These are phyloP conservation scores for Sebastes elongatus DNA, from an alignment of 2,797 vertebrate species.

Conservation along the genomic window DNA sequence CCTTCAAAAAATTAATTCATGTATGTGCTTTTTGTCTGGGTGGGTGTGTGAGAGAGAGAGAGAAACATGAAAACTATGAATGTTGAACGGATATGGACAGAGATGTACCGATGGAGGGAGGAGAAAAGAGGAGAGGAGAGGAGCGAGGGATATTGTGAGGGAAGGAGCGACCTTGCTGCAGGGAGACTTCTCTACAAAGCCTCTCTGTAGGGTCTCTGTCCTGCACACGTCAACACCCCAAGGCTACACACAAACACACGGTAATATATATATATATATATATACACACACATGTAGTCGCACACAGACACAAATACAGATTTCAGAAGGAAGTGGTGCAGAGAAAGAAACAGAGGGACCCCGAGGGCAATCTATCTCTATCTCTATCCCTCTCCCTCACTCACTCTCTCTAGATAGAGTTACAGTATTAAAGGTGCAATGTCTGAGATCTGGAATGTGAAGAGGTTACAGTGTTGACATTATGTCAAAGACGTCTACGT, in stretches of 20 bases:
- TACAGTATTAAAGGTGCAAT: background rate
- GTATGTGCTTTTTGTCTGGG: slow-evolving; percentile 9
- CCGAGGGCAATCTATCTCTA: slow-evolving; percentile 5
- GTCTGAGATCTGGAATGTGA: background rate
- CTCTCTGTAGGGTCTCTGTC: slow-evolving; percentile 59
- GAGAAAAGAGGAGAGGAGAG: slow-evolving; percentile 21
- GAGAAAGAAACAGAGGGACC: slow-evolving; percentile 27
- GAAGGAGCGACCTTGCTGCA: slow-evolving; percentile 75
- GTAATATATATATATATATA: background rate
- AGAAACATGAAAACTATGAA: slow-evolving; percentile 1
- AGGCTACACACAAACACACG: slow-evolving; percentile 42
- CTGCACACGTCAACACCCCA: slow-evolving; percentile 53
- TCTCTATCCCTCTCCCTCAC: background rate
- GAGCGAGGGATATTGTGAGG: slow-evolving; percentile 7
- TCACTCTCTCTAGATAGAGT: background rate
- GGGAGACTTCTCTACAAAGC: slow-evolving; percentile 69
- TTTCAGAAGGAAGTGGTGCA: slow-evolving; percentile 13
- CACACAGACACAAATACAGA: slow-evolving; percentile 26
- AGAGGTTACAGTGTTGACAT: background rate
- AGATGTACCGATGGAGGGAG: slow-evolving; percentile 36
- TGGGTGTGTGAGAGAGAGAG: background rate
- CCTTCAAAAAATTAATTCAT: slow-evolving; percentile 35
- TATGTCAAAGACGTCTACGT: background rate
- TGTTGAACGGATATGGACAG: slow-evolving; percentile 30
- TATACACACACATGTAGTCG: background rate